Evolutionary conservation across 2,888 invertebrate genomes (phyloP), one percentile per base, ranked within the genome.

Genomic region (Oscheius sp.): DNA sequence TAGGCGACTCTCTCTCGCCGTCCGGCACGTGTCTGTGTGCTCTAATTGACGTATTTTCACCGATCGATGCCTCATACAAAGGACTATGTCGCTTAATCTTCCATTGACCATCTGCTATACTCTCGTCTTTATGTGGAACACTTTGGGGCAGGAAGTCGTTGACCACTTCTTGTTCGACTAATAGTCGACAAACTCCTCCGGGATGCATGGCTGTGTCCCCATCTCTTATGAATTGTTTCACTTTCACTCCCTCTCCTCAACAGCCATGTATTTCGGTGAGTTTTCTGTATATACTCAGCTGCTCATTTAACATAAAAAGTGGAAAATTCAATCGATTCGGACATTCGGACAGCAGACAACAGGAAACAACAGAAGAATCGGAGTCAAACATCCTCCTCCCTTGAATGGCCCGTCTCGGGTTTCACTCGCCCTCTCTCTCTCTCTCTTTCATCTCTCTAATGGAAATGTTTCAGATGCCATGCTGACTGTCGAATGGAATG

Each of bases 401-500:
- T 32, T 4, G 33, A 54, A 33, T 5, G 14, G 6, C 26, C 30
- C 51, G 28, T 12, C 14, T 54, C 30, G 24, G 12, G 9, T 50
- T 38, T 50, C 63, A 24, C 2, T 50, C 50, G n/a, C 33, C 49
- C 47, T 28, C 62, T 32, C 28, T 49, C 30, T 32, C 47, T 38
- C 62, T 32, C 28, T 49, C 30, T 32, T 32, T 38, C n/a, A n/a
- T n/a, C n/a, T 41, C 26, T 1, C 12, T 44, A 26, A 49, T 32
- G n/a, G 32, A 30, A 26, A 30, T 54, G 12, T 49, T 54, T 45
- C 65, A 70, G 70, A 70, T 71, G 70, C 63, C 41, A 67, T 71
- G 70, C 36, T 73, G 57, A 70, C 17, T 20, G 20, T 17, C 22
- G 22, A 20, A 50, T 51, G 36, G 33, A 36, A 73, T 73, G 73